Base-by-base conservation (phyloP, 1,140 invertebrate species). In the Nasonia longicornis region DNA sequence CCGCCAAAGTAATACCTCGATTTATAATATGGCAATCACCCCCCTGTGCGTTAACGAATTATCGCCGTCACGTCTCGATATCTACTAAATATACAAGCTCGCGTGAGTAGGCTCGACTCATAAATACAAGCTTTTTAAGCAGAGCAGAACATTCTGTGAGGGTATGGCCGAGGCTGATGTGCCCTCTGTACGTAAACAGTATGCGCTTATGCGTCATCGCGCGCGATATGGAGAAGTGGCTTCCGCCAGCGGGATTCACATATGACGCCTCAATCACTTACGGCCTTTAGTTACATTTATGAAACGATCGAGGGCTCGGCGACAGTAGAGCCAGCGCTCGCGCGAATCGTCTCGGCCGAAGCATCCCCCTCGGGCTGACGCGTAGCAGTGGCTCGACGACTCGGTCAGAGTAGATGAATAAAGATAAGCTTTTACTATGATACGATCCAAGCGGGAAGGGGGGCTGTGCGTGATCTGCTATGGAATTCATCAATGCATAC, bases 211-310 rank as follows among this genome's bases (percentile, higher is more conserved):
- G 89, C 88, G 89, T 90, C 89, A 90, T 87, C 88, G 86, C 84
- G 72, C 84, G 83, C 85, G 85, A 29, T 26, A 26, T 86, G 22
- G 29, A 48, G 75, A 75, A 88, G 85, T 86, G 83, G 81, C 84
- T 82, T 87, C 83, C 31, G 31, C 31, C 84, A 83, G 84, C 84
- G 85, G 85, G 86, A 89, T 88, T 86, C 88, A 87, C 88, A 88
- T 88, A 89, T 89, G 88, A 89, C 89, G 84, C 85, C 86, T 88
- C 88, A 89, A 89, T 90, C 88, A 87, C 86, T 89, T 87, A 88
- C 82, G 83, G 74, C 82, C 78, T 84, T 87, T 86, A 84, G 84
- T 85, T 86, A 85, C 82, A 85, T 86, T 84, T 85, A 84, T 78
- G 83, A 78, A 74, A 78, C 79, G 77, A 83, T 85, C 75, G 67